These are phyloP conservation scores for Oxyura jamaicensis DNA, from an alignment of 2,113 vertebrate genomes.

Conservation along the genomic window DNA sequence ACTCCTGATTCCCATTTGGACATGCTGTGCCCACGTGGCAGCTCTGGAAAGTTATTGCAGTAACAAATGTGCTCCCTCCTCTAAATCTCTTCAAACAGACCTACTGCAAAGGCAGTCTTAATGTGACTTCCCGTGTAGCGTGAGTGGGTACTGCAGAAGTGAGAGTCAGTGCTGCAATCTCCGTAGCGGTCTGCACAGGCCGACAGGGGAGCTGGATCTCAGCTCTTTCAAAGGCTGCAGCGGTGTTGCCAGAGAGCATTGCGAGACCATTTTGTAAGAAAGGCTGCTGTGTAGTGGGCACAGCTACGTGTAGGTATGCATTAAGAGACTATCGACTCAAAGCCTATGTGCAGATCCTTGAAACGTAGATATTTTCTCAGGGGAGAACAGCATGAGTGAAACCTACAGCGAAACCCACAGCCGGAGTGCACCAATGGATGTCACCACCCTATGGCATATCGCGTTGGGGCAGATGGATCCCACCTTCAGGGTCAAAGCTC, in stretches of 20 bases:
- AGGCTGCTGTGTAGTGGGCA: neutral
- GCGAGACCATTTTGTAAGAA: neutral
- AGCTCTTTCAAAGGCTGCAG: neutral
- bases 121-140: neutral
- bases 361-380: neutral
- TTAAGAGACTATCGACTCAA: neutral
- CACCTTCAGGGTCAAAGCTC: neutral
- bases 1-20: neutral
- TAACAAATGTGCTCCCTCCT: neutral
- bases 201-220: neutral
- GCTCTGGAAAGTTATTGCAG: neutral
- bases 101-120: neutral
- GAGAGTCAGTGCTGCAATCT: neutral
- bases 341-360: neutral
- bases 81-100: neutral
- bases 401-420: neutral
- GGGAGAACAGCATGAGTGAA: neutral
- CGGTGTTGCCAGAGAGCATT: neutral
- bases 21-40: neutral
- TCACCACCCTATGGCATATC: neutral
- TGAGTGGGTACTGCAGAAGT: neutral
- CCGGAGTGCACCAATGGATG: fast-evolving
- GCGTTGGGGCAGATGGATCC: neutral
- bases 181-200: neutral
- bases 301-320: fast-evolving